Conservation (phyloP, 2,113 vertebrate species). For the Thymallus thymallus region DNA sequence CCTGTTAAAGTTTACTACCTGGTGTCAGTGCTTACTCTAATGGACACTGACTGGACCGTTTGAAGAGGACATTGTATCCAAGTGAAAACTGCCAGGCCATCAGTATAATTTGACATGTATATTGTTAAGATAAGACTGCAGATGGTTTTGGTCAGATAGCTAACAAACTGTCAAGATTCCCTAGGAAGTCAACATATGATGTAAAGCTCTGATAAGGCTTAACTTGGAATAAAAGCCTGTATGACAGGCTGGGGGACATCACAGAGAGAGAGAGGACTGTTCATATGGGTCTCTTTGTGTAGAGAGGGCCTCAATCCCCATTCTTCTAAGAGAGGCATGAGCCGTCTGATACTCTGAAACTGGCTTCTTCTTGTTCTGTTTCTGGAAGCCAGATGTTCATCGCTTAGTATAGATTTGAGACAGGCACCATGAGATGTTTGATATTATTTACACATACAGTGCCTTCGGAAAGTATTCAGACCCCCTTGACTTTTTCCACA, state of each 20-base stretch:
- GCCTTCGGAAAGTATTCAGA: too few relatives aligned
- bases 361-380: slow-evolving; percentile 5
- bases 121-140: slow-evolving; percentile 9
- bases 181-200: neutral
- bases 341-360: slow-evolving; percentile 44
- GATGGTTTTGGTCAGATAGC: neutral
- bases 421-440: slow-evolving; percentile 28
- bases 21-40: neutral
- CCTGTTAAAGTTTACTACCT: neutral
- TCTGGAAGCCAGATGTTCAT: slow-evolving; percentile 73
- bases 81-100: neutral
- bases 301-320: slow-evolving; percentile 19
- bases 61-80: neutral
- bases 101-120: slow-evolving; percentile 1
- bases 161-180: neutral
- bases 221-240: slow-evolving; percentile 19
- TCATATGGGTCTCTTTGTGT: slow-evolving; percentile 40
- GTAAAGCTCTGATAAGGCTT: slow-evolving; percentile 6
- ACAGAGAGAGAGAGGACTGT: slow-evolving; percentile 8
- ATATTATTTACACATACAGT: slow-evolving; percentile 48
- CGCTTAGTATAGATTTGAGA: slow-evolving; percentile 52
- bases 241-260: slow-evolving; percentile 16
- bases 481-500: too few relatives aligned
- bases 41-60: neutral
- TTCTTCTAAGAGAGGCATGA: slow-evolving; percentile 31